Conservation (phyloP, 2,113 vertebrate genomes). For the Lamprotornis superbus region DNA sequence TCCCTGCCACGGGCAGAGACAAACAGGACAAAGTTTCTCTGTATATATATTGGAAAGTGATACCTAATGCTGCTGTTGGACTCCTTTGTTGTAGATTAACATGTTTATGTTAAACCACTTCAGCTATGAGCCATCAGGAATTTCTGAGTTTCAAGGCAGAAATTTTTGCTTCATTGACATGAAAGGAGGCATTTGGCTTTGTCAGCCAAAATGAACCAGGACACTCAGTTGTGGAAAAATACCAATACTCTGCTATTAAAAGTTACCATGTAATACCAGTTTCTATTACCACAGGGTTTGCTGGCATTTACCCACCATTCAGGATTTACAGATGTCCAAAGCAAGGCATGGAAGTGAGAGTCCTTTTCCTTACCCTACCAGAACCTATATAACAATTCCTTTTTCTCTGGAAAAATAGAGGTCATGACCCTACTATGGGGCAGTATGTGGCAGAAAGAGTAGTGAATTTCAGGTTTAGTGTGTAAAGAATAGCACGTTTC, state of each 20-base stretch:
- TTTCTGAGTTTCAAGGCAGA: background rate
- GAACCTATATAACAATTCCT: background rate
- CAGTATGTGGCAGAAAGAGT: background rate
- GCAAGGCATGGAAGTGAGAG: fast-evolving
- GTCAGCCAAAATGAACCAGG: background rate
- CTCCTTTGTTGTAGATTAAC: background rate
- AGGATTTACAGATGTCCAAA: background rate
- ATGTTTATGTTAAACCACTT: background rate
- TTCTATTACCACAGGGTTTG: background rate
- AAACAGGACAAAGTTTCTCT: background rate
- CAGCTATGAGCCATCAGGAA: background rate
- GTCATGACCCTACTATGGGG: background rate
- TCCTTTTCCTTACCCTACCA: background rate
- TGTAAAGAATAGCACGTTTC: background rate
- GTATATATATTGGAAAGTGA: background rate
- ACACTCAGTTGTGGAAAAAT: background rate
- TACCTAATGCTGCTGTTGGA: background rate
- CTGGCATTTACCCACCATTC: too few relatives aligned
- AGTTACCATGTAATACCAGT: background rate
- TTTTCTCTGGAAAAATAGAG: background rate
- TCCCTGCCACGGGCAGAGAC: background rate
- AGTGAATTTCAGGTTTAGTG: background rate
- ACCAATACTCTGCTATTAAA: background rate
- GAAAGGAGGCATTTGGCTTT: background rate
- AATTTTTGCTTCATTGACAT: background rate